phyloP scores from a whole-genome alignment of 2,797 vertebrate genomes.

The Alauda arvensis region DNA sequence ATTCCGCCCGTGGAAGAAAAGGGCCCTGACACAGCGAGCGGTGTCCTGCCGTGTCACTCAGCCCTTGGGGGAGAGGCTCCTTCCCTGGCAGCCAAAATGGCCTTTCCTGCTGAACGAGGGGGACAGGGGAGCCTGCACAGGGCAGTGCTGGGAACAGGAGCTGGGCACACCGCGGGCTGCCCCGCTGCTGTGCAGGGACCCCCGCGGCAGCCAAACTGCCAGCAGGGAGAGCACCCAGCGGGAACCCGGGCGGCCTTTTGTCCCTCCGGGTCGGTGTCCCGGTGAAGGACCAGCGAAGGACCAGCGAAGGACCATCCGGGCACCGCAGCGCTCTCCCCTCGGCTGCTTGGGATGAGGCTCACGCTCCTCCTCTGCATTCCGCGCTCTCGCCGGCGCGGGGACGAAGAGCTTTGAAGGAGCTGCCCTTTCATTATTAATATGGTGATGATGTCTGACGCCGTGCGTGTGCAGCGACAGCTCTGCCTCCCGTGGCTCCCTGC shows the following conservation, averaged over 20 bases:
- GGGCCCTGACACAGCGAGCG: accelerated
- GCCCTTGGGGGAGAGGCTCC: background rate
- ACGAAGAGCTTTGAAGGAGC: slow-evolving; percentile 54
- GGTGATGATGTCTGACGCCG: slow-evolving; percentile 56
- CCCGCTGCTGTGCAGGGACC: accelerated
- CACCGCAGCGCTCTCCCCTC: background rate
- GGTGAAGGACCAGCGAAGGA: background rate
- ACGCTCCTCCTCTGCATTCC: slow-evolving; percentile 54
- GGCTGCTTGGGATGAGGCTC: slow-evolving; percentile 57
- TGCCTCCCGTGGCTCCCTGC: background rate
- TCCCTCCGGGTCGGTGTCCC: accelerated
- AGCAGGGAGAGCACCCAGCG: background rate
- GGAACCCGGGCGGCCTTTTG: background rate
- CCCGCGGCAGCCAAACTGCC: background rate
- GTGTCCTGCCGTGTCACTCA: background rate
- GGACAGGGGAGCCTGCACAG: background rate
- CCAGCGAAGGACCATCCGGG: background rate
- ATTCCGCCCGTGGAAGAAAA: background rate
- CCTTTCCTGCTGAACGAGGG: background rate
- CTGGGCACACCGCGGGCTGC: accelerated
- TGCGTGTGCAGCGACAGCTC: background rate
- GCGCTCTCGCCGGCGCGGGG: slow-evolving; percentile 33
- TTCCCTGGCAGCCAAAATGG: accelerated
- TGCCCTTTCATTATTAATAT: slow-evolving; percentile 69
- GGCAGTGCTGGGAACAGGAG: background rate